phyloP scores from a whole-genome alignment of 2,888 invertebrate species.

The Tortrix viridana region DNA sequence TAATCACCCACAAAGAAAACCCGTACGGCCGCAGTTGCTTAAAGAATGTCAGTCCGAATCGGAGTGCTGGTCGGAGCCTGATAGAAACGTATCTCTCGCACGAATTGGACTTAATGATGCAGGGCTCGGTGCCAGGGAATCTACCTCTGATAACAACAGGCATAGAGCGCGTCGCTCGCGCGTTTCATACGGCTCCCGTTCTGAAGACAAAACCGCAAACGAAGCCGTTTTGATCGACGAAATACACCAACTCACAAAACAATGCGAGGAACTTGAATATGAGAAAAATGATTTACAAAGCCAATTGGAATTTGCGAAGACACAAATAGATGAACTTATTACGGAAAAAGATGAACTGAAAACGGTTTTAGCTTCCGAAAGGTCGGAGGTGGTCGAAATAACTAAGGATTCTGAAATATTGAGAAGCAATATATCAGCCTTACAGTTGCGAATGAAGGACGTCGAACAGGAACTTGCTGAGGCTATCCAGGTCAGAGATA shows the following conservation, averaged over 20 bases:
- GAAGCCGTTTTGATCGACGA: constrained; percentile 84
- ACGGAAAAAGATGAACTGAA: constrained; percentile 62
- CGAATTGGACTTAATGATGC: constrained; percentile 87
- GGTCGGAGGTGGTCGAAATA: constrained; percentile 54
- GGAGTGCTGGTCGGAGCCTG: constrained; percentile 95
- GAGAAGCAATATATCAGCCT: constrained; percentile 51
- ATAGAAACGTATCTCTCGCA: constrained; percentile 91
- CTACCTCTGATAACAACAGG: constrained; percentile 64
- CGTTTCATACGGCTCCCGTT: constrained; percentile 70
- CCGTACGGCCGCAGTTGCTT: constrained; percentile 59
- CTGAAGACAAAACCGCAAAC: constrained; percentile 77
- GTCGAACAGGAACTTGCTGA: constrained; percentile 62
- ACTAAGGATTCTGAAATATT: constrained; percentile 58
- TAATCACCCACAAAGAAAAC: constrained; percentile 52
- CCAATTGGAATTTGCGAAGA: constrained; percentile 64
- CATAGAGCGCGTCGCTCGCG: constrained; percentile 70
- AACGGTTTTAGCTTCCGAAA: constrained; percentile 54
- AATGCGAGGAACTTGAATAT: constrained; percentile 61
- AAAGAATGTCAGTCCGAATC: constrained; percentile 86
- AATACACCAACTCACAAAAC: constrained; percentile 67
- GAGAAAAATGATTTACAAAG: constrained; percentile 75
- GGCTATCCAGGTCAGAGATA: constrained; percentile 57
- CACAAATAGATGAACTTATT: constrained; percentile 62
- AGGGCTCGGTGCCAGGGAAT: constrained; percentile 58
- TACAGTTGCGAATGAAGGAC: constrained; percentile 64